Conservation (phyloP, 2,888 invertebrate genomes). For the Acleris sparsana region DNA sequence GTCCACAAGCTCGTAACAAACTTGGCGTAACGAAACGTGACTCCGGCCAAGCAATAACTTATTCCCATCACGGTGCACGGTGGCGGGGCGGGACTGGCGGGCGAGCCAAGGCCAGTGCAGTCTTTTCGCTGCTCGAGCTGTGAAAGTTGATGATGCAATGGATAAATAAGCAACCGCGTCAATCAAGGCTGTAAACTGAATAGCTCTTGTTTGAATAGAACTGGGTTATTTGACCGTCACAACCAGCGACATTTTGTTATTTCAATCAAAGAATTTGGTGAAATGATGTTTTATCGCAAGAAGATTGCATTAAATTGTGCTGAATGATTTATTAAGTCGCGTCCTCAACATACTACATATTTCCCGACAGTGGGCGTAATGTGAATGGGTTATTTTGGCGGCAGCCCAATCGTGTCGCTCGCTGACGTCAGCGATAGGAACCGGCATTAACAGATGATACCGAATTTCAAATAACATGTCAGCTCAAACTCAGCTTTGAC, state of each 20-base stretch:
- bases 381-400: constrained; percentile 79
- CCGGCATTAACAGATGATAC: constrained; percentile 51
- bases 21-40: constrained; percentile 48
- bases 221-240: constrained; percentile 12
- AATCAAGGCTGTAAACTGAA: constrained; percentile 44
- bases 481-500: constrained; percentile 11
- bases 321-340: constrained; percentile 39
- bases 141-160: constrained; percentile 53
- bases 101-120: constrained; percentile 42
- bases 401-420: constrained; percentile 68
- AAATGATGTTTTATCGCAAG: not conserved
- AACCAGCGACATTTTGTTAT: too few relatives aligned
- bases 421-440: constrained; percentile 60
- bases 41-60: constrained; percentile 41
- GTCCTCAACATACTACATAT: constrained; percentile 53
- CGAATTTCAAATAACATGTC: constrained; percentile 30
- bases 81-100: too few relatives aligned
- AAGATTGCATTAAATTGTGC: constrained; percentile 29
- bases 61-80: constrained; percentile 51
- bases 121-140: constrained; percentile 43
- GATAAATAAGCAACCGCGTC: constrained; percentile 41
- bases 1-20: constrained; percentile 48
- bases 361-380: constrained; percentile 64
- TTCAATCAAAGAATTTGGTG: too few relatives aligned
- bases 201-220: constrained; percentile 13